phyloP scores from a whole-genome alignment of 2,888 invertebrate species.

The Lissocephala sabroskyi region DNA sequence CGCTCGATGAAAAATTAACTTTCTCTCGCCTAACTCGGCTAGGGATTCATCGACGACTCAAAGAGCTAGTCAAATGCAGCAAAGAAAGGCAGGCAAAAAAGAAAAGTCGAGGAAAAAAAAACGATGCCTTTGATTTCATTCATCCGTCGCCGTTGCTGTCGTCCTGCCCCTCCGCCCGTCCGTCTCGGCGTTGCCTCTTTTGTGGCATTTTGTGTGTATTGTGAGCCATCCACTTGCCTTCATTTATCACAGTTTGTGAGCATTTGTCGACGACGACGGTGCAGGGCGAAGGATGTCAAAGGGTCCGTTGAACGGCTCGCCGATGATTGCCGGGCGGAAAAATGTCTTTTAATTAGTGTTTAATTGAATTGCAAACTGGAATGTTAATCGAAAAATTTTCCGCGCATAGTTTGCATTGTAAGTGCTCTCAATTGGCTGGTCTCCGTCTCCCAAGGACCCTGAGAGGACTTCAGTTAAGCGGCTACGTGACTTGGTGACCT shows the following conservation, averaged over 20 bases:
- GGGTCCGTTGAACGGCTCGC: too few relatives aligned
- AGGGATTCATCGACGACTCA: too few relatives aligned
- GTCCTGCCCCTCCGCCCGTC: too few relatives aligned
- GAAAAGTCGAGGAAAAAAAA: too few relatives aligned
- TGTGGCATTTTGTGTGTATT: conserved; percentile 44
- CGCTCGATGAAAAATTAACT: too few relatives aligned
- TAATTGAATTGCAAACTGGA: conserved; percentile 63
- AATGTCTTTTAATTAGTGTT: conserved; percentile 61
- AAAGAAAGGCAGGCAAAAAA: too few relatives aligned
- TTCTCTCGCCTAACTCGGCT: too few relatives aligned
- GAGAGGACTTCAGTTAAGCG: too few relatives aligned
- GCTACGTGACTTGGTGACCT: too few relatives aligned
- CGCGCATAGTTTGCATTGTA: conserved; percentile 53
- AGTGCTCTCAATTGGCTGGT: conserved; percentile 41
- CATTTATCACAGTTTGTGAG: conserved; percentile 46
- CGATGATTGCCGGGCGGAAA: conserved; percentile 24
- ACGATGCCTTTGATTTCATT: conserved; percentile 21
- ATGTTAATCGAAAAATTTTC: conserved; percentile 62
- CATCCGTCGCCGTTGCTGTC: conserved; percentile 7
- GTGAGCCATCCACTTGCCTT: conserved; percentile 27
- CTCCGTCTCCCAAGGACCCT: too few relatives aligned
- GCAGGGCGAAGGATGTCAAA: too few relatives aligned
- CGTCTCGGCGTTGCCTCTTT: conserved; percentile 10
- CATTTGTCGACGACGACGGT: conserved; percentile 55
- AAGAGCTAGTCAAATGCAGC: conserved; percentile 14